Conservation (phyloP, 53 echinoderm and acorn worm genomes). For the Arbacia lixula region DNA sequence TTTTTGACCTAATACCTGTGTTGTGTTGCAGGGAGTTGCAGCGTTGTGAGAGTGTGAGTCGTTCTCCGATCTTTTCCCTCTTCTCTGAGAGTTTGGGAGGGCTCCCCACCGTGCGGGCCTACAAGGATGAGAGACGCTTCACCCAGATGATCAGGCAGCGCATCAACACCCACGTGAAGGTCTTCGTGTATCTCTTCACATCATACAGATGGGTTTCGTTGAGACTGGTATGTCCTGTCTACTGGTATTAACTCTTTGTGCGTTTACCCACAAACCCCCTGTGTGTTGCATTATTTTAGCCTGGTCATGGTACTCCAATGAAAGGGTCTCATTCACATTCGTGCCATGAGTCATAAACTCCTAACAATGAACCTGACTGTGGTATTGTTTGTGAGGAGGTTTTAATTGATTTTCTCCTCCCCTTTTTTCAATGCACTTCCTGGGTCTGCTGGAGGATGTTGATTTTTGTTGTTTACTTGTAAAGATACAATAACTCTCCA, state of each 20-base stretch:
- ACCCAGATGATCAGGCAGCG: conserved; percentile 58
- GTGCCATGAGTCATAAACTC: no score
- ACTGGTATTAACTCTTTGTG: neutral
- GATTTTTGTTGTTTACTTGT: no score
- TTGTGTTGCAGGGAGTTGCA: conserved; percentile 84
- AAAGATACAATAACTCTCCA: no score
- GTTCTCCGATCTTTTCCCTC: conserved; percentile 77
- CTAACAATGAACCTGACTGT: no score
- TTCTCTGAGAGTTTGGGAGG: conserved; percentile 84
- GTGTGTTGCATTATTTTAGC: no score
- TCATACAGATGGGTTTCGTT: conserved; percentile 73
- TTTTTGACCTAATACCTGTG: no score
- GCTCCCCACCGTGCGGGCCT: conserved; percentile 75
- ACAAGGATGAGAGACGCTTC: conserved; percentile 69
- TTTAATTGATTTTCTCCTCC: neutral
- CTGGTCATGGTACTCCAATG: no score
- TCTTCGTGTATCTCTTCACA: conserved; percentile 72
- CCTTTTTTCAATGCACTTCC: no score
- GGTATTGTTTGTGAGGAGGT: no score
- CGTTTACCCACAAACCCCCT: neutral
- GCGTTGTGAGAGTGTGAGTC: conserved; percentile 75
- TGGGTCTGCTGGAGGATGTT: no score
- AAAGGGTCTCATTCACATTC: no score
- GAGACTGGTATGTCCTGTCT: conserved; percentile 60
- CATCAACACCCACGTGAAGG: conserved; percentile 68